These are phyloP conservation scores for Drosophila atripex DNA, from an alignment of 2,888 invertebrate genomes.

Conservation along the genomic window DNA sequence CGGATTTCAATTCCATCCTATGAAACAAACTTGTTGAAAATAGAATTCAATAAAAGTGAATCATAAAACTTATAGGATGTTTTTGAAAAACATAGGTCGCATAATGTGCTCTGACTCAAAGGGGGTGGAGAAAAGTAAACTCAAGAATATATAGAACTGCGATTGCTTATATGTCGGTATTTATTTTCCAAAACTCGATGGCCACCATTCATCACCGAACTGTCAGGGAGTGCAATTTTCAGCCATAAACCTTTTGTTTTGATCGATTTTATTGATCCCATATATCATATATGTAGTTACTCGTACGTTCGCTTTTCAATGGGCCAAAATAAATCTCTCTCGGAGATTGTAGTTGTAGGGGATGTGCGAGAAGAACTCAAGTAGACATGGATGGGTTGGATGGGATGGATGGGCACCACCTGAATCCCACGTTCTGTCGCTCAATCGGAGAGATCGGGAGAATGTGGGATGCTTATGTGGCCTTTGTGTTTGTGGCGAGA, in stretches of 20 bases:
- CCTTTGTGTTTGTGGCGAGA: conserved; percentile 44
- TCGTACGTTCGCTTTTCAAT: conserved; percentile 25
- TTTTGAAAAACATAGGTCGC: background rate
- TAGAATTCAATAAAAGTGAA: background rate
- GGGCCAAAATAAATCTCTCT: conserved; percentile 17
- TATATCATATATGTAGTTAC: conserved; percentile 38
- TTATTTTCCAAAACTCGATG: conserved; percentile 21
- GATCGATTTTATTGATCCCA: conserved; percentile 44
- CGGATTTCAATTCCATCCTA: background rate
- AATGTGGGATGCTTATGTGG: conserved; percentile 13
- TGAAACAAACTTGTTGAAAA: background rate
- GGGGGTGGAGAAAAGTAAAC: background rate
- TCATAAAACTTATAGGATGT: background rate
- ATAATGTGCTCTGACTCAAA: background rate
- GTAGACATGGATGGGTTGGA: conserved; percentile 1
- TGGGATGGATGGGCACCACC: conserved; percentile 39
- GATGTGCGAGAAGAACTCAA: conserved; percentile 3
- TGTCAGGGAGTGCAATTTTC: conserved; percentile 42
- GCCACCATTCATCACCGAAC: conserved; percentile 37
- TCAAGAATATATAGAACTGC: conserved; percentile 8
- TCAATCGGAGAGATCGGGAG: conserved; percentile 26
- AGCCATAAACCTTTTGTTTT: conserved; percentile 43
- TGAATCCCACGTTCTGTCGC: conserved; percentile 34
- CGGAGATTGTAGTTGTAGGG: conserved; percentile 22
- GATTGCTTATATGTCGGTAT: background rate